phyloP scores from a whole-genome alignment of 2,888 invertebrate species.

The Oxytorus armatus region DNA sequence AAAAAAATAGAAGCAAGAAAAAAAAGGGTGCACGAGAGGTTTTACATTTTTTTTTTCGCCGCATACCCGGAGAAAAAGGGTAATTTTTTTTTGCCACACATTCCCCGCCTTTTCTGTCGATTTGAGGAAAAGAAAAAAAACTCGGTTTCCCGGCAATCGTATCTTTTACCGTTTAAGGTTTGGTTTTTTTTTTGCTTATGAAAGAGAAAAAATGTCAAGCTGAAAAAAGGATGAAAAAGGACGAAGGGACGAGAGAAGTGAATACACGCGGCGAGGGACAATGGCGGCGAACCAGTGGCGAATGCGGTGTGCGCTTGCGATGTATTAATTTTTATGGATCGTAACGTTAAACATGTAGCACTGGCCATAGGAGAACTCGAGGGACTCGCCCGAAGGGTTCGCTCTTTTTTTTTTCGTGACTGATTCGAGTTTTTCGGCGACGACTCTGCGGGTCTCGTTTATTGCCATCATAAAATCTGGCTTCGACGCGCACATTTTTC shows the following conservation, averaged over 20 bases:
- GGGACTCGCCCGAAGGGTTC: slow-evolving; percentile 42
- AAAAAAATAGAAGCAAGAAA: slow-evolving; percentile 65
- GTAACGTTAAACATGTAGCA: slow-evolving; percentile 69
- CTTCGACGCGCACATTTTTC: slow-evolving; percentile 36
- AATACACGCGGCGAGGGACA: slow-evolving; percentile 54
- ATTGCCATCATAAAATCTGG: slow-evolving; percentile 61
- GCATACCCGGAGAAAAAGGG: slow-evolving; percentile 35
- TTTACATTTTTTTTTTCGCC: slow-evolving; percentile 40
- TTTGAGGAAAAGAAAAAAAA: slow-evolving; percentile 35
- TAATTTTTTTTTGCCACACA: slow-evolving; percentile 34
- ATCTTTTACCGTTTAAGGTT: slow-evolving; percentile 72
- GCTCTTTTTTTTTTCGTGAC: slow-evolving; percentile 20
- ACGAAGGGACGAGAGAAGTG: slow-evolving; percentile 35
- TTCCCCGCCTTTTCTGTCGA: slow-evolving; percentile 62
- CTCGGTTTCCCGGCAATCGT: slow-evolving; percentile 41
- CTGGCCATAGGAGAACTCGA: slow-evolving; percentile 29
- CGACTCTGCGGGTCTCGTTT: slow-evolving; percentile 61
- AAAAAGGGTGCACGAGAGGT: slow-evolving; percentile 40
- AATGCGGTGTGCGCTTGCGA: slow-evolving; percentile 67
- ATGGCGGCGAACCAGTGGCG: slow-evolving; percentile 71
- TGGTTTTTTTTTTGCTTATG: slow-evolving; percentile 73
- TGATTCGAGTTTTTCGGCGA: slow-evolving; percentile 41
- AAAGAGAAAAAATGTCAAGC: slow-evolving; percentile 39
- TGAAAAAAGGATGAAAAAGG: slow-evolving; percentile 49
- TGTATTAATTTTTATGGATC: slow-evolving; percentile 80